These are phyloP conservation scores for Prunella himalayana DNA, from an alignment of 2,113 vertebrate genomes.

Conservation along the genomic window DNA sequence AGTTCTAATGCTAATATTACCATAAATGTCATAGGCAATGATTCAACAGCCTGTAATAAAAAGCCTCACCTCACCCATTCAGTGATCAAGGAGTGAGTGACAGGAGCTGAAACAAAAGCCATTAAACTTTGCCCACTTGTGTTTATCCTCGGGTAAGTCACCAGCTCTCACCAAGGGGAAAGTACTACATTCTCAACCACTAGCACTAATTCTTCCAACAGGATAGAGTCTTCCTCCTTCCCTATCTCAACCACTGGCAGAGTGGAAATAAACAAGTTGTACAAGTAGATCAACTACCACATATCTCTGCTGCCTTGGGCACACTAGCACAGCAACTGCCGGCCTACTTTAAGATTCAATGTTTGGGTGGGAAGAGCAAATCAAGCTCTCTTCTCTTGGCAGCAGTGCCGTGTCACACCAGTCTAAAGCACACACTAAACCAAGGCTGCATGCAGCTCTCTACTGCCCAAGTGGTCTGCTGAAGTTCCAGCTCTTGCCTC, in stretches of 20 bases:
- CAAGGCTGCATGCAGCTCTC: accelerated
- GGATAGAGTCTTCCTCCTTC: background rate
- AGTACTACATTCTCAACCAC: background rate
- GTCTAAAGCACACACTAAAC: background rate
- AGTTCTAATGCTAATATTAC: background rate
- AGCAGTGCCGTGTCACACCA: background rate
- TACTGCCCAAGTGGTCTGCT: accelerated
- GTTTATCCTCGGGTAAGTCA: background rate
- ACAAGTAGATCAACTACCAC: background rate
- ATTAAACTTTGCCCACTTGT: background rate
- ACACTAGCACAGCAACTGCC: background rate
- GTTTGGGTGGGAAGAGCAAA: background rate
- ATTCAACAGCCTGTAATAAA: background rate
- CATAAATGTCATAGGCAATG: background rate
- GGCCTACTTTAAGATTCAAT: background rate
- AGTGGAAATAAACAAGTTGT: background rate
- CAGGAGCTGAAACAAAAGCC: background rate
- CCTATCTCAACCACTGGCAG: background rate
- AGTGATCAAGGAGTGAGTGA: background rate
- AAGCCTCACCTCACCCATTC: background rate
- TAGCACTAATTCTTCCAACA: background rate
- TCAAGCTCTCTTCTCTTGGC: background rate
- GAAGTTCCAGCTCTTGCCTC: background rate
- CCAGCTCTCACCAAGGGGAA: background rate
- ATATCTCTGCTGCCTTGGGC: background rate